Base-by-base conservation (phyloP, 2,888 invertebrate genomes). In the Resseliella maxima region DNA sequence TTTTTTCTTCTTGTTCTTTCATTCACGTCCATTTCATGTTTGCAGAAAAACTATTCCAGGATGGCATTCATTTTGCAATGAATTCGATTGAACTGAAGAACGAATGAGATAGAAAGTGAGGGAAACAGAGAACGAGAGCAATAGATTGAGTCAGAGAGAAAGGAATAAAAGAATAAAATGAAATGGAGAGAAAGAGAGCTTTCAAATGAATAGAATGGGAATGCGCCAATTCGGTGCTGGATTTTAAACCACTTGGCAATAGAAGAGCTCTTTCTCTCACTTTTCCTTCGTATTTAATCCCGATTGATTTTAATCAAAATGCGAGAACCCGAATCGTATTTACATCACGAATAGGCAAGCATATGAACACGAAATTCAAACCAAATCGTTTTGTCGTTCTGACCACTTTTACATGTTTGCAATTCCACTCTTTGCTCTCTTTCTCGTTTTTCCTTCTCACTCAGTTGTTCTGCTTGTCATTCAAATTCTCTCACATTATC, bases 351-450 rank as follows among this genome's bases (percentile, higher is more conserved):
- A 72, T 27, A 72, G 72, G 12, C 59, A 12, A n/a, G 18, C 31
- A 31, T 27, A 72, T 72, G 72, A 72, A 15, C 72, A 72, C 18
- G 72, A 72, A 72, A 72, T 31, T 15, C 72, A 72, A 72, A 35
- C 72, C 72, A 72, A 72, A 72, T 72, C 72, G 72, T 72, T 72
- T 72, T 72, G 72, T 72, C 72, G 72, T 72, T 72, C n/a, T 72
- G 72, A 72, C 72, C 72, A 72, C 10, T 72, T 59, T 59, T 27
- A 72, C 72, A 72, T 72, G 35, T 72, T 72, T 27, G 59, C 59
- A 24, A 50, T 59, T 27, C 27, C 12, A 6, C 24, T 59, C 59
- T 59, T 12, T n/a, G n/a, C n/a, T 59, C 31, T 12, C 31, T 31
- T 35, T 31, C 31, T 31, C 72, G 10, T 50, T 50, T 50, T 50